Conservation (phyloP, 2,888 invertebrate genomes). For the Trichacis sp. region DNA sequence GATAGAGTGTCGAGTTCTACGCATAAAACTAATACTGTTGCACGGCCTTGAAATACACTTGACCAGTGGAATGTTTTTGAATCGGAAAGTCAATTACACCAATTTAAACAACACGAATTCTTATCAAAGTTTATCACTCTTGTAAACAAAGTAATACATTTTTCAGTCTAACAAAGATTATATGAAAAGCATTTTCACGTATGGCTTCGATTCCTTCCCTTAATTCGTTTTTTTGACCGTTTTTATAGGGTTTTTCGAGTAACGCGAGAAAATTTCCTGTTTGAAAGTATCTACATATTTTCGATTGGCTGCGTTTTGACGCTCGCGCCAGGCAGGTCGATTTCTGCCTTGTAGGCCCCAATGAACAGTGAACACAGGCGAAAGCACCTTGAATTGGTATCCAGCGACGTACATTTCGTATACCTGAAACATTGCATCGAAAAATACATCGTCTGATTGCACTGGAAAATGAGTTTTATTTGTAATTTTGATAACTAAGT, state of each 20-base stretch:
- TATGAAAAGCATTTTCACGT: slow-evolving; percentile 3
- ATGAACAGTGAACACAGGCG: slow-evolving; percentile 90
- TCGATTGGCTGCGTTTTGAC: slow-evolving; percentile 86
- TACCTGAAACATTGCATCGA: slow-evolving; percentile 76
- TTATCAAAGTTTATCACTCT: no score
- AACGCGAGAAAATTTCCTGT: slow-evolving; percentile 82
- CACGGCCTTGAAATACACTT: no score
- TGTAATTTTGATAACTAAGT: no score
- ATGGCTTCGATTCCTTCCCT: slow-evolving; percentile 9
- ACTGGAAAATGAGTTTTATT: background rate
- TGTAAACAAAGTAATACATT: no score
- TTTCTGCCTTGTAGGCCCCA: slow-evolving; percentile 88
- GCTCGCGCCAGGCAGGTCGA: slow-evolving; percentile 87
- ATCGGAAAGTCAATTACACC: no score
- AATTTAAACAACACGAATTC: no score
- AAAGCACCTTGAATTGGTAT: slow-evolving; percentile 87
- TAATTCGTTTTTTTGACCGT: slow-evolving; percentile 35
- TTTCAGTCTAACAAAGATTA: no score
- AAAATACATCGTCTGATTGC: background rate
- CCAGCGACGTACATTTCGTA: slow-evolving; percentile 93
- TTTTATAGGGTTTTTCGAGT: slow-evolving; percentile 77
- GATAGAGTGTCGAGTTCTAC: no score
- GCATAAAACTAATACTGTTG: no score
- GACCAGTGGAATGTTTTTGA: no score
- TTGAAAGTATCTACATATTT: slow-evolving; percentile 87